These are phyloP conservation scores for Muraenolepis orangiensis DNA, from an alignment of 2,797 vertebrate genomes.

Conservation along the genomic window DNA sequence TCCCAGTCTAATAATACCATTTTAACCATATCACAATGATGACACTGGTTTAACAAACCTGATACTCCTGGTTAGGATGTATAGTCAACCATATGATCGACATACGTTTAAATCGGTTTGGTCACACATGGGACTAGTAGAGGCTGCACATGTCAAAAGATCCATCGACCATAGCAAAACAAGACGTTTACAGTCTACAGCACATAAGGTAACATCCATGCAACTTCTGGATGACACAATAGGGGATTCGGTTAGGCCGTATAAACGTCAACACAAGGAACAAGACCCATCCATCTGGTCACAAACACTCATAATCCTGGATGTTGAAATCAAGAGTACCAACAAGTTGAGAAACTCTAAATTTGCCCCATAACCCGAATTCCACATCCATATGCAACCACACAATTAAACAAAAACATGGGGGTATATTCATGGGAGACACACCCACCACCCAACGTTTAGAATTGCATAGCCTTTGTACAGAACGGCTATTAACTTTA, in stretches of 20 bases:
- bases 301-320: neutral
- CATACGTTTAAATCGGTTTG: neutral
- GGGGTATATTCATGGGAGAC: no score
- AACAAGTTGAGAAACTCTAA: neutral
- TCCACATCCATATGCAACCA: neutral
- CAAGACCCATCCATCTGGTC: neutral
- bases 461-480: no score
- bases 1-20: no score
- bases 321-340: neutral
- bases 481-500: no score
- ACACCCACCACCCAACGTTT: no score
- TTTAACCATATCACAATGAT: no score
- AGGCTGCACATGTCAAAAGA: neutral
- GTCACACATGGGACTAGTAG: neutral
- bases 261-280: neutral
- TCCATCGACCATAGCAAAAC: neutral
- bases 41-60: no score
- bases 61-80: no score
- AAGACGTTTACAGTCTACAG: neutral
- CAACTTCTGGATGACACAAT: neutral
- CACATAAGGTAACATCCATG: neutral
- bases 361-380: neutral
- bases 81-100: neutral
- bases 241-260: neutral
- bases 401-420: neutral